A percentile compares a stretch with the other conserved stretches of the same genome.
phyloP scores from a whole-genome alignment of 2,797 vertebrate genomes.

The Phaenicophaeus curvirostris region DNA sequence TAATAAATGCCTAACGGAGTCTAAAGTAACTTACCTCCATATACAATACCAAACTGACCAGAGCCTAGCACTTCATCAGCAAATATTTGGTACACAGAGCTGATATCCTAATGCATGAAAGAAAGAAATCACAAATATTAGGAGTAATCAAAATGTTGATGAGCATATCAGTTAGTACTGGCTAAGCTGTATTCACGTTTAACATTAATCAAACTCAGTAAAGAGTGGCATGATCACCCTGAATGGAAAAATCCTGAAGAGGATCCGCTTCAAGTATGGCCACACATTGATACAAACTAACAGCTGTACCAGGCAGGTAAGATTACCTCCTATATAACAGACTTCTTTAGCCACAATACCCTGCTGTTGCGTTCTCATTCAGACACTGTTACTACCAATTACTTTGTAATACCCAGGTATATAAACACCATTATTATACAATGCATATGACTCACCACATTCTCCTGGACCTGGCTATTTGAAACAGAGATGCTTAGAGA shows the following conservation, averaged over 20 bases:
- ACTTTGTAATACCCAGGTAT: not conserved
- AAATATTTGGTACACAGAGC: slow-evolving; percentile 97
- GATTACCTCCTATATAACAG: not conserved
- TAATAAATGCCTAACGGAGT: not conserved
- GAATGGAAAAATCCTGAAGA: not conserved
- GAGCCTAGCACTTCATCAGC: slow-evolving; percentile 97
- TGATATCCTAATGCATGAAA: slow-evolving; percentile 87
- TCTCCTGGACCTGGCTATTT: slow-evolving; percentile 97
- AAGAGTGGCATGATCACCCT: not conserved
- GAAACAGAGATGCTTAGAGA: slow-evolving; percentile 97
- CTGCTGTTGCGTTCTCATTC: not conserved
- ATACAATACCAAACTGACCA: slow-evolving; percentile 97
- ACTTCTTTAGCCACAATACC: not conserved
- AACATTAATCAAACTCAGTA: not conserved
- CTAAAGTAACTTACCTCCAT: slow-evolving; percentile 86
- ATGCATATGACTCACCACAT: slow-evolving; percentile 87
- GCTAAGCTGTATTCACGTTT: not conserved
- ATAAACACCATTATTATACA: not conserved
- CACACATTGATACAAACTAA: not conserved
- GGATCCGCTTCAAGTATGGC: not conserved
- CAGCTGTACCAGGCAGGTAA: not conserved
- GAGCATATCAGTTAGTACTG: not conserved
- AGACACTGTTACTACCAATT: not conserved
- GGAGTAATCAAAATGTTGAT: not conserved
- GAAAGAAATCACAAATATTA: slow-evolving; percentile 21